Percentiles rank a stretch among this genome's conserved stretches.
Evolutionary conservation across 2,113 vertebrate species (phyloP).

Genomic region (Trematomus loennbergii): DNA sequence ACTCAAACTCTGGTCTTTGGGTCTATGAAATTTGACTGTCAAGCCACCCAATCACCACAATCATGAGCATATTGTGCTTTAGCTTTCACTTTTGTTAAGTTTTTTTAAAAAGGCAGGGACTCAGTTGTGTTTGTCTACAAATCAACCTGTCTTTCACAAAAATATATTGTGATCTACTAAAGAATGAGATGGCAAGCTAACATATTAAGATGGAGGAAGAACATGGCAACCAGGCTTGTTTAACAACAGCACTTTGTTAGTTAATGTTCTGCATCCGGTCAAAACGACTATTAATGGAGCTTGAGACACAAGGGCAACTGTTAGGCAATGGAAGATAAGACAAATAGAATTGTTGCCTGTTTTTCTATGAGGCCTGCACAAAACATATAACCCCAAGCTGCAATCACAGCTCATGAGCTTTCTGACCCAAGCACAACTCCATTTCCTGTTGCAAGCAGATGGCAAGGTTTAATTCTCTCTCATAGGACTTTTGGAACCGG

Average conservation of each 20-base stretch:
- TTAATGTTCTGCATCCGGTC: neutral
- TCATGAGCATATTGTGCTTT: neutral
- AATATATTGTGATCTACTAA: neutral
- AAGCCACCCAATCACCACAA: constrained; percentile 11
- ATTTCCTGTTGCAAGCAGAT: constrained; percentile 69
- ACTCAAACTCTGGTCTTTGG: neutral
- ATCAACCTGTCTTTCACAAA: neutral
- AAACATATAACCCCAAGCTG: constrained; percentile 41
- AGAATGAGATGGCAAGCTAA: neutral
- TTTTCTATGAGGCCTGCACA: constrained; percentile 23
- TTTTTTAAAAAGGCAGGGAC: neutral
- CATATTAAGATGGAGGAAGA: neutral
- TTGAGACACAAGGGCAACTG: constrained; percentile 14
- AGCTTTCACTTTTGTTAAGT: neutral
- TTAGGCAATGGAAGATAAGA: constrained; percentile 1
- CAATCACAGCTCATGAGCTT: constrained; percentile 58
- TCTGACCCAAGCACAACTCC: constrained; percentile 54
- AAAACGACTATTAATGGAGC: neutral
- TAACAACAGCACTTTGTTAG: neutral
- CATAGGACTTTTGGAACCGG: constrained; percentile 20
- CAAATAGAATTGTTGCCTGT: neutral
- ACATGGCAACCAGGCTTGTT: constrained; percentile 7
- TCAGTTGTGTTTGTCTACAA: neutral
- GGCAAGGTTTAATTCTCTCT: constrained; percentile 24
- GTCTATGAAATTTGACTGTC: neutral